These are phyloP conservation scores for Syngnathus typhle DNA, from an alignment of 2,113 vertebrate species.

Conservation along the genomic window DNA sequence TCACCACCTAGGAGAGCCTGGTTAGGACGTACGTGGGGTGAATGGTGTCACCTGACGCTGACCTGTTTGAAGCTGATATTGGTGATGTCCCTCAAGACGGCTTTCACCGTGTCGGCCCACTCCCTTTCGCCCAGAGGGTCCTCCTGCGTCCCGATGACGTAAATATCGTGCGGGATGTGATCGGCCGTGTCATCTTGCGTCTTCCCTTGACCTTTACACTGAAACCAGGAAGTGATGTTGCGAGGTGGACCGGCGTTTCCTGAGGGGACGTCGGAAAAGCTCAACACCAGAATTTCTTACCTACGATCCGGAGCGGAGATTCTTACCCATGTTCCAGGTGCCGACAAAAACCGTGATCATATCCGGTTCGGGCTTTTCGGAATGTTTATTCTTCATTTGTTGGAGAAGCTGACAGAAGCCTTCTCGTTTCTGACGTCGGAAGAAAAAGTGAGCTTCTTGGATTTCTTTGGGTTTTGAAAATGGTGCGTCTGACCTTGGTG, in stretches of 20 bases:
- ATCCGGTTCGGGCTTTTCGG: conserved; percentile 90
- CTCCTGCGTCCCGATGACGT: conserved; percentile 94
- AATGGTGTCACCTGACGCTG: conserved; percentile 2
- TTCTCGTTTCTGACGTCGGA: conserved; percentile 84
- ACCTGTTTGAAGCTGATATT: conserved; percentile 92
- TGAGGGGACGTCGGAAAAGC: conserved; percentile 40
- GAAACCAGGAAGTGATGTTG: conserved; percentile 92
- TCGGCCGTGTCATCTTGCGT: conserved; percentile 89
- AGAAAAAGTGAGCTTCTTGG: no score
- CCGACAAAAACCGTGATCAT: conserved; percentile 97
- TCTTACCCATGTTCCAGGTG: conserved; percentile 97
- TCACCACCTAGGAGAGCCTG: conserved; percentile 73
- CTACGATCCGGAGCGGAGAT: no score
- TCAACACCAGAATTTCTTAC: no score
- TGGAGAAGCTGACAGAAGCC: conserved; percentile 97
- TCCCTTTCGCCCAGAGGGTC: conserved; percentile 88
- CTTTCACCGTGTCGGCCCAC: conserved; percentile 83
- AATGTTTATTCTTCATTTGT: conserved; percentile 98
- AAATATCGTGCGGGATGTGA: conserved; percentile 96
- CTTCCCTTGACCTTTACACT: conserved; percentile 93
- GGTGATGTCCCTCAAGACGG: conserved; percentile 84
- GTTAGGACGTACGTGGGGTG: background rate
- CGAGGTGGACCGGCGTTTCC: conserved; percentile 84
- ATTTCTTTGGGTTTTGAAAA: background rate
- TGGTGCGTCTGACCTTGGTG: conserved; percentile 77